These are phyloP conservation scores for Pemphredon lugubris DNA, from an alignment of 2,888 invertebrate genomes.

Conservation along the genomic window DNA sequence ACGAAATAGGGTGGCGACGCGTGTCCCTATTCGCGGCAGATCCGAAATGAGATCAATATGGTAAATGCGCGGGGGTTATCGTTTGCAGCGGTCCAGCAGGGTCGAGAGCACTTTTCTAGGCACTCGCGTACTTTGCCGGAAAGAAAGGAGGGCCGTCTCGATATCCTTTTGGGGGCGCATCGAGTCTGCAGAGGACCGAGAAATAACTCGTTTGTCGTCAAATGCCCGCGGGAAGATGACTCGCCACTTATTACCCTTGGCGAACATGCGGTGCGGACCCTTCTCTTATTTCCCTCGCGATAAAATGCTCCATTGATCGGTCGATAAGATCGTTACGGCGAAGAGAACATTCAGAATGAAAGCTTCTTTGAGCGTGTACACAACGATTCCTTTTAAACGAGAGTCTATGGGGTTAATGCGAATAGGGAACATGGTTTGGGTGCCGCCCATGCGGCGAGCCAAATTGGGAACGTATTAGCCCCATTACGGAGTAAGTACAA, in stretches of 20 bases:
- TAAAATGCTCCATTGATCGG: slow-evolving; percentile 19
- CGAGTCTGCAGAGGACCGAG: slow-evolving; percentile 25
- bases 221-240: slow-evolving; percentile 33
- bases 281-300: background rate
- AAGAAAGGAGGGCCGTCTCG: background rate
- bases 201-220: slow-evolving; percentile 57
- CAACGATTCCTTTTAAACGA: too few species aligned
- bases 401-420: too few species aligned
- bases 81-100: background rate
- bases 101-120: background rate
- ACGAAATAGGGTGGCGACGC: slow-evolving; percentile 41
- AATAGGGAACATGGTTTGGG: too few species aligned
- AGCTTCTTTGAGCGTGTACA: background rate
- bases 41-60: slow-evolving; percentile 60
- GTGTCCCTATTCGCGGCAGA: slow-evolving; percentile 3
- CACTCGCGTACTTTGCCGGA: background rate
- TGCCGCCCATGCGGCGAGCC: too few species aligned
- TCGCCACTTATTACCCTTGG: slow-evolving; percentile 32
- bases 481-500: too few species aligned
- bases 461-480: too few species aligned
- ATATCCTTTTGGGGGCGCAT: slow-evolving; percentile 25
- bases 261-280: background rate
- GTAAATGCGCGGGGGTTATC: slow-evolving; percentile 4
- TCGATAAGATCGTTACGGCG: slow-evolving; percentile 9
- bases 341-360: background rate